Percentiles rank a stretch among this genome's conserved stretches.
These are phyloP conservation scores for Polydrusus cervinus DNA, from an alignment of 2,888 invertebrate genomes.

Conservation along the genomic window DNA sequence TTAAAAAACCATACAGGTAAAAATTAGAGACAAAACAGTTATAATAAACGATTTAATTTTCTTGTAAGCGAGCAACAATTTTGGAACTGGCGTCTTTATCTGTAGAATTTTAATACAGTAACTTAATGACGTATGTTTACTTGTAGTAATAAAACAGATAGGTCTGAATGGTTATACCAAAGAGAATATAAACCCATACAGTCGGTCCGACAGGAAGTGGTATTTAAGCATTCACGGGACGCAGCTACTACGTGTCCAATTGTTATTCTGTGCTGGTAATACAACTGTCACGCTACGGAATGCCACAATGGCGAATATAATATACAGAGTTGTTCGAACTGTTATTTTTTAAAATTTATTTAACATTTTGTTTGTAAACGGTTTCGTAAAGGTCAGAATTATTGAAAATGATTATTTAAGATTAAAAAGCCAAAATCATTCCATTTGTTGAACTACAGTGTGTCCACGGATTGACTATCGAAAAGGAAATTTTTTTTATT, in stretches of 20 bases:
- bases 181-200: slow-evolving; percentile 48
- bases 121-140: slow-evolving; percentile 43
- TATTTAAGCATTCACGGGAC: slow-evolving; percentile 69
- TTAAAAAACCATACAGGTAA: no score
- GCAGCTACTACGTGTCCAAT: slow-evolving; percentile 69
- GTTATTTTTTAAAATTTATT: background rate
- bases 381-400: no score
- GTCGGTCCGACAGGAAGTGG: slow-evolving; percentile 67
- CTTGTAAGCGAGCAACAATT: slow-evolving; percentile 32
- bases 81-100: slow-evolving; percentile 45
- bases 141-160: slow-evolving; percentile 47
- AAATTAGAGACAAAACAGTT: slow-evolving; percentile 28
- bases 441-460: no score
- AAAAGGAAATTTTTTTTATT: no score
- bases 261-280: slow-evolving; percentile 68
- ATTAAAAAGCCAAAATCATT: no score
- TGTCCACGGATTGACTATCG: no score
- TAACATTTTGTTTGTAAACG: no score
- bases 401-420: no score
- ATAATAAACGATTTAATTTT: slow-evolving; percentile 25
- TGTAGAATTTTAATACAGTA: slow-evolving; percentile 48
- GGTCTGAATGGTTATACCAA: slow-evolving; percentile 53
- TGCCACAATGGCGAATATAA: slow-evolving; percentile 59
- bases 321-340: slow-evolving; percentile 51
- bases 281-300: slow-evolving; percentile 70